Base-by-base conservation (phyloP, 2,113 vertebrate genomes). In the Poecilia latipinna region DNA sequence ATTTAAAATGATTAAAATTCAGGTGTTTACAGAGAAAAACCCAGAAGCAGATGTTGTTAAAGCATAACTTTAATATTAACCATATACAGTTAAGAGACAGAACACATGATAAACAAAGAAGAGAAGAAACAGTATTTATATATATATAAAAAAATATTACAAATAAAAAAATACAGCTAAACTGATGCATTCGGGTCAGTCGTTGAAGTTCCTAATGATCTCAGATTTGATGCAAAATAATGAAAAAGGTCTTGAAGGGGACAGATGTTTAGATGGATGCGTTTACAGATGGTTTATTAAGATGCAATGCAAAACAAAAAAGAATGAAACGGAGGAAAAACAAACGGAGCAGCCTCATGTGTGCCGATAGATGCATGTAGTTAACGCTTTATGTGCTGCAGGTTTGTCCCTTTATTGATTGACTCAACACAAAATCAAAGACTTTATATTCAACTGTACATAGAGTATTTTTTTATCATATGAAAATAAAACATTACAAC, bases 31-130 rank as follows among this genome's bases (percentile, higher is more conserved):
- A 15, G 70, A 66, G 19, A 62, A 72, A 29, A 13, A 26, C 29
- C 17, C 28, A 0, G 19, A 78, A n/a, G 61, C 57, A 3, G 17
- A 54, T 0, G 5, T 15, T 42, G 68, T 87, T 84, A 74, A 85
- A 90, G 87, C 85, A 91, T 91, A 91, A 87, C 88, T 95, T 95
- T 95, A 94, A 93, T 95, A 81, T 89, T 86, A 91, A 91, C 86
- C 89, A 94, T 94, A 88, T 94, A 94, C 93, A 93, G 88, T 93
- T 91, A 94, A 93, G 80, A 87, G 83, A 90, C 61, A 91, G 80
- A 87, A 87, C 61, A 90, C 77, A 76, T 74, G 68, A 90, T 85
- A 80, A 85, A 89, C 84, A 68, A 85, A 74, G 64, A 88, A 68
- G 82, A 89, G 77, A 76, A 90, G 71, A 90, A 92, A 89, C 78